Conservation (phyloP, 1,140 invertebrate species). For the Drosophila guanche region DNA sequence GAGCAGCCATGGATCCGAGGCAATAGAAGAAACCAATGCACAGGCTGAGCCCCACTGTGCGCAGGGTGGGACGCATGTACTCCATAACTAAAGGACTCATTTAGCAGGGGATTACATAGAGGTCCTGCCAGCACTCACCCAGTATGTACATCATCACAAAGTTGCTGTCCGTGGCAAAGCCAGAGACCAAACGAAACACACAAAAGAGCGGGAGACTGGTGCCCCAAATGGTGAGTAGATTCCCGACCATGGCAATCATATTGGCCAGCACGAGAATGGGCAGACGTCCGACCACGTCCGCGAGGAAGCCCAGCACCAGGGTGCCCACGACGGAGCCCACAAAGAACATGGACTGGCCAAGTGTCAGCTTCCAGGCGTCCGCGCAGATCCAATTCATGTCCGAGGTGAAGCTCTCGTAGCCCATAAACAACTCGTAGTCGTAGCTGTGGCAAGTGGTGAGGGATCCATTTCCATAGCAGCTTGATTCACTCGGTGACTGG, state of each 20-base stretch:
- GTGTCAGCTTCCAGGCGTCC: slow-evolving; percentile 84
- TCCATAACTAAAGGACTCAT: slow-evolving; percentile 84
- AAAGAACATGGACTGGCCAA: slow-evolving; percentile 87
- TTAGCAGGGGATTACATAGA: neutral
- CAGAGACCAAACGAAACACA: slow-evolving; percentile 85
- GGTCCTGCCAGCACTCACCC: slow-evolving; percentile 73
- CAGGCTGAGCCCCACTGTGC: slow-evolving; percentile 86
- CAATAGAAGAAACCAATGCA: slow-evolving; percentile 86
- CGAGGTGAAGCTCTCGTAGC: slow-evolving; percentile 71
- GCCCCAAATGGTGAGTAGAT: slow-evolving; percentile 85
- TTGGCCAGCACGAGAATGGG: slow-evolving; percentile 85
- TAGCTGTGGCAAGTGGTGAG: slow-evolving; percentile 32
- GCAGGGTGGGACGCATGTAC: slow-evolving; percentile 85
- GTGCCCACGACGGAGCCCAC: slow-evolving; percentile 86
- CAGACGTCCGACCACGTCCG: slow-evolving; percentile 86
- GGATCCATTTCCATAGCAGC: slow-evolving; percentile 19
- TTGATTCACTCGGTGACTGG: slow-evolving; percentile 35
- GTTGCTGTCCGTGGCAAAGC: slow-evolving; percentile 85
- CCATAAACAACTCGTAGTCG: slow-evolving; percentile 68
- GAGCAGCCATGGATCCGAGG: slow-evolving; percentile 84
- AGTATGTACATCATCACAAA: slow-evolving; percentile 88
- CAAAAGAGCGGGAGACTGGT: slow-evolving; percentile 83
- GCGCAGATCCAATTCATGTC: slow-evolving; percentile 85
- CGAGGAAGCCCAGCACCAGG: slow-evolving; percentile 85
- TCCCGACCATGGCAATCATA: slow-evolving; percentile 84